Evolutionary conservation across 2,113 vertebrate species (phyloP), one percentile per base, ranked within the genome.

Genomic region (Anolis sagrei): DNA sequence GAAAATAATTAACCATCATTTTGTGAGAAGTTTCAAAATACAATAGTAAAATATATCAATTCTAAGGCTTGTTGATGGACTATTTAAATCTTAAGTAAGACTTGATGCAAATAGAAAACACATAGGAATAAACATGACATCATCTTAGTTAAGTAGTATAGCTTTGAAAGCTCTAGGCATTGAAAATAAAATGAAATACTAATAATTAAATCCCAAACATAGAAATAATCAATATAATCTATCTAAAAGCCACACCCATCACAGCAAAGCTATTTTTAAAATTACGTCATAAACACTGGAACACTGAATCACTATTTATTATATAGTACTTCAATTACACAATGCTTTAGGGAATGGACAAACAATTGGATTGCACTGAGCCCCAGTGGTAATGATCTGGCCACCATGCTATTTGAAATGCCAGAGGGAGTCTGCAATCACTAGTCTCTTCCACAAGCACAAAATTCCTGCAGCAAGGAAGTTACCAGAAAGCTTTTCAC

Each of bases 401-500:
- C 34, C 19, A 64, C 54, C 11, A 81, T 39, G 70, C 21, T 77
- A 79, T 51, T 81, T 79, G 77, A 89, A 39, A 70, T 85, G 72
- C 19, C 77, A 66, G 0, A 2, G 62, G 80, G 64, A 44, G 11
- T 23, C 87, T 48, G 85, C 88, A 90, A 87, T 25, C 5, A 54
- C 51, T 69, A 0, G 23, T 93, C 80, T 74, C 34, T 16, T 72
- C 70, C 39, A 25, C 29, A 85, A 81, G 0, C 76, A 81, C 16
- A 0, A 88, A 87, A 85, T 88, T 86, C 89, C 90, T 90, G 49
- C 72, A 81, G 61, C 87, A 88, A 76, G 29, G 82, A 81, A 81
- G 77, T 81, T 76, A 80, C 77, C 34, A 84, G 87, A 91, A 95
- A 94, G 82, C 84, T 87, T 78, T 77, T 82, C 21, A 21, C 0